Evolutionary conservation across 1,140 invertebrate species (phyloP), one percentile per base, ranked within the genome.

Genomic region (Bilobella aurantiaca): DNA sequence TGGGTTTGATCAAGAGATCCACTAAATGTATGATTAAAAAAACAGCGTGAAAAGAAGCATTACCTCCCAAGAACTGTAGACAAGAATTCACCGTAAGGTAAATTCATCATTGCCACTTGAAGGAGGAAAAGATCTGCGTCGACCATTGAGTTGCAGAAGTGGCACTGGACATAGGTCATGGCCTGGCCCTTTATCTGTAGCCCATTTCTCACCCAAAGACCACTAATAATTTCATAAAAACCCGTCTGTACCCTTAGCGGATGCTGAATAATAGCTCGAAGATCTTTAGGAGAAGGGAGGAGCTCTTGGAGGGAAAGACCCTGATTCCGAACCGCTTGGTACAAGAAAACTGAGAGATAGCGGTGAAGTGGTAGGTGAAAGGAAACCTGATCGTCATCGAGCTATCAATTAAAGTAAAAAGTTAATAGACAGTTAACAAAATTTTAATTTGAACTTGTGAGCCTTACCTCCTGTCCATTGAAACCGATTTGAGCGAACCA

Each of bases 151-250:
- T 96, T 96, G 79, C 93, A 96, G 79, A 98, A 98, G 79, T 98
- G 96, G 66, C 91, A 94, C 77, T 98, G 95, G 70, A 97, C 93
- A 76, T 98, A 98, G 23, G 95, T 97, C 92, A 98, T 97, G 3
- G 94, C 93, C 80, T 98, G 94, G 16, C 93, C 93, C 78, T 93
- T 93, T 70, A 98, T 97, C 82, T 98, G 95, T 0, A 96, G 81
- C 0, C 95, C 96, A 80, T 98, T 98, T 61, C 94, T 83, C 29
- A 97, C 90, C 95, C 95, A 98, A 73, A 96, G 83, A 16, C 90
- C 91, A 72, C 87, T 88, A 57, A 94, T 80, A 72, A 97, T 95
- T 82, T 98, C 94, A 77, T 95, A 91, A 78, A 96, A 93, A 0
- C 91, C 87, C 63, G 91, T 91, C 90, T 96, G 92, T 64, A 94